These are phyloP conservation scores for Beaufortia kweichowensis DNA, from an alignment of 2,113 vertebrate genomes.

Conservation along the genomic window DNA sequence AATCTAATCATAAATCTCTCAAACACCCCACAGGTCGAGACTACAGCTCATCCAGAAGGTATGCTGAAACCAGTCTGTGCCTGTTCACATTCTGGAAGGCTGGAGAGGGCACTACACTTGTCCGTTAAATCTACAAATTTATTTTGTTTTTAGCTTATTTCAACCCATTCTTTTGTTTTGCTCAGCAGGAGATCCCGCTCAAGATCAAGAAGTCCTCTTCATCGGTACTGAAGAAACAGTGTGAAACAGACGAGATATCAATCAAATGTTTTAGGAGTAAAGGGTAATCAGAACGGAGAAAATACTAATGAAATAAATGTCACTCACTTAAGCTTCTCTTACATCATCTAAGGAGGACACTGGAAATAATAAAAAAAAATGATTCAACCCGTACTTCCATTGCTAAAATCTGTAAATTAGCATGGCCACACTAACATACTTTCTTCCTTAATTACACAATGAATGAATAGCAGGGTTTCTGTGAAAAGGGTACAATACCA, in stretches of 20 bases:
- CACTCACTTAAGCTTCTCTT: neutral
- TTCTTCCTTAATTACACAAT: neutral
- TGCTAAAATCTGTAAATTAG: slow-evolving; percentile 18
- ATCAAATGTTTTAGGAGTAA: neutral
- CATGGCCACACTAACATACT: neutral
- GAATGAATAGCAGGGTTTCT: neutral
- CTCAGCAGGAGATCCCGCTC: slow-evolving; percentile 68
- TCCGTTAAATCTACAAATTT: neutral
- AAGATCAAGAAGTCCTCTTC: slow-evolving; percentile 73
- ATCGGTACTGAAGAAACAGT: slow-evolving; percentile 64
- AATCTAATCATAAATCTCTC: slow-evolving; percentile 52
- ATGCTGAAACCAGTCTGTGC: slow-evolving; percentile 54
- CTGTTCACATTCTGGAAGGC: neutral
- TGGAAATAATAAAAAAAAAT: neutral
- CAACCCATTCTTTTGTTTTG: neutral
- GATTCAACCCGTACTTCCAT: neutral
- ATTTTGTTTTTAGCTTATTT: neutral
- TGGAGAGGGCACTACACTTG: neutral
- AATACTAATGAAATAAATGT: slow-evolving; percentile 1
- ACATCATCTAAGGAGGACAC: neutral
- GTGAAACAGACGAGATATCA: neutral
- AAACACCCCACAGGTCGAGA: slow-evolving; percentile 73
- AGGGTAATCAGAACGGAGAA: neutral
- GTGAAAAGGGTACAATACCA: neutral
- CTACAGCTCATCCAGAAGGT: slow-evolving; percentile 75